Evolutionary conservation across 2,797 vertebrate species (phyloP).

Genomic region (Tarsius wallacei): DNA sequence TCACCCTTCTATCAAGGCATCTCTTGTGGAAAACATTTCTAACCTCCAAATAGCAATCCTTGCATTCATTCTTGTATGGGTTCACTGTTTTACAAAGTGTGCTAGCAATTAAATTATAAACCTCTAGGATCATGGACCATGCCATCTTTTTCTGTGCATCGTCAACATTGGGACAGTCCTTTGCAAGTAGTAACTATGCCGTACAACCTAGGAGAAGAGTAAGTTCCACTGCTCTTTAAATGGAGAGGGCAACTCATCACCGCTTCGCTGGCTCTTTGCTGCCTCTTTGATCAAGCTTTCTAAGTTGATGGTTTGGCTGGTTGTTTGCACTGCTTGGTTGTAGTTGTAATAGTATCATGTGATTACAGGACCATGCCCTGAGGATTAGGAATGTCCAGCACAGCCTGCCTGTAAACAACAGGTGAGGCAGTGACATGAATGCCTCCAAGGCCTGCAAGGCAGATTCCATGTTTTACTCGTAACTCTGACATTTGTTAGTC

Average conservation of each 20-base stretch:
- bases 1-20: not conserved
- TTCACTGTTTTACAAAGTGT: not conserved
- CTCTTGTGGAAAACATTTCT: not conserved
- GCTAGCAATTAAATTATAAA: not conserved
- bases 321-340: not conserved
- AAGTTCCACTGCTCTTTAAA: not conserved
- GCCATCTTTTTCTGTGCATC: not conserved
- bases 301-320: not conserved
- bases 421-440: not conserved
- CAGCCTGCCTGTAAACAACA: fast-evolving
- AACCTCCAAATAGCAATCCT: not conserved
- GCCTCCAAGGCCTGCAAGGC: not conserved
- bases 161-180: not conserved
- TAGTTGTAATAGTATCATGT: no score
- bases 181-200: not conserved
- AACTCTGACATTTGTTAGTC: not conserved
- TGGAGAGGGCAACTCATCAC: not conserved
- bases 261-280: not conserved
- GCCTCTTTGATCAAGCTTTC: not conserved
- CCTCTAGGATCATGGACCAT: not conserved
- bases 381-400: no score
- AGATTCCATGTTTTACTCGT: not conserved
- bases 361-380: not conserved
- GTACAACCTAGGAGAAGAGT: not conserved
- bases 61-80: not conserved